Evolutionary conservation across 2,888 invertebrate species (phyloP).

Genomic region (Noctua pronuba): DNA sequence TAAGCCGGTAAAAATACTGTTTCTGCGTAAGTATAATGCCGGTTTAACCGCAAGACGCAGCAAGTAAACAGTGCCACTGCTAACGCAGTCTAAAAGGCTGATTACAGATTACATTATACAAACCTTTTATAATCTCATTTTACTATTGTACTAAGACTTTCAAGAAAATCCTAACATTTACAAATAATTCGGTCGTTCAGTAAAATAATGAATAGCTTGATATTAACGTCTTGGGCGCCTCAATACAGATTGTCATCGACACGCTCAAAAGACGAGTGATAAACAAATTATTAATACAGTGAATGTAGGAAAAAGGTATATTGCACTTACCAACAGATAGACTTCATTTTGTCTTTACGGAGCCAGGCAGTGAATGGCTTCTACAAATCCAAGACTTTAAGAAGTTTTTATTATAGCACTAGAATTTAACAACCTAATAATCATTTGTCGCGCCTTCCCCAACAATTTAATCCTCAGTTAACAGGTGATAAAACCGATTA

Average conservation of each 20-base stretch:
- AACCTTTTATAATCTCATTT: not conserved
- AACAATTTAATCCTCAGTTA: slow-evolving; percentile 29
- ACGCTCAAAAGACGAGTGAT: not conserved
- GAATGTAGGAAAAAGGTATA: not conserved
- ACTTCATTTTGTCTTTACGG: slow-evolving; percentile 20
- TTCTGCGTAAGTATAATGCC: not conserved
- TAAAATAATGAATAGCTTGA: not conserved
- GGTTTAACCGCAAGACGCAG: not conserved
- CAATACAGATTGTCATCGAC: not conserved
- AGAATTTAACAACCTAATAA: slow-evolving; percentile 19
- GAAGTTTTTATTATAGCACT: slow-evolving; percentile 21
- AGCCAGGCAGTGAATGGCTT: slow-evolving; percentile 1
- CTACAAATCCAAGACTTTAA: slow-evolving; percentile 8
- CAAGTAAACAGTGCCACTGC: not conserved
- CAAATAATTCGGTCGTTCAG: not conserved
- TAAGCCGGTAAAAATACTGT: not conserved
- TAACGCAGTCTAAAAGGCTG: not conserved
- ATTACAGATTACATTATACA: not conserved
- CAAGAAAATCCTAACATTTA: not conserved
- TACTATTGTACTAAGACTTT: not conserved
- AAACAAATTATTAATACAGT: not conserved
- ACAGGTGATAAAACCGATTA: slow-evolving; percentile 20
- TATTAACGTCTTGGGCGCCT: not conserved
- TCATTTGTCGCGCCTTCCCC: slow-evolving; percentile 15
- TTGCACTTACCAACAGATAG: slow-evolving; percentile 20